Evolutionary conservation across 2,113 vertebrate genomes (phyloP).

Genomic region (Nerophis lumbriciformis): DNA sequence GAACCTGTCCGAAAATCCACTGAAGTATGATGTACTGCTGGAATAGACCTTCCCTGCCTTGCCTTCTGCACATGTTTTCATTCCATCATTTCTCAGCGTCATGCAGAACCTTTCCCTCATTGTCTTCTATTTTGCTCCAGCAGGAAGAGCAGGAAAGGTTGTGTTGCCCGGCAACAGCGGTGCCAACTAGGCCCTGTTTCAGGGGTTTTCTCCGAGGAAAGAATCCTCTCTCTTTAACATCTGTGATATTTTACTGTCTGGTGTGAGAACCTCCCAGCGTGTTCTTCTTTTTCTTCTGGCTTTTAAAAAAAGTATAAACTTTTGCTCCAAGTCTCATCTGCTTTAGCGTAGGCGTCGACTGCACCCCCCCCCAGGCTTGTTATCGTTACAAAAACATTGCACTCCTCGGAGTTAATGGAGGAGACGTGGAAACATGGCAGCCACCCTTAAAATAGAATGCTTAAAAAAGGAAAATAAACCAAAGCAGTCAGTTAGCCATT

Average conservation of each 20-base stretch:
- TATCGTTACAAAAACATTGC: not conserved
- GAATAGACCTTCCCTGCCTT: not conserved
- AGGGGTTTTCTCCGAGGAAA: constrained; percentile 38
- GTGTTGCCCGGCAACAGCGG: constrained; percentile 37
- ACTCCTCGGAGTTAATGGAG: not conserved
- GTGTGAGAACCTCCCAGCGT: constrained; percentile 20
- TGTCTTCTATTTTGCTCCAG: constrained; percentile 8
- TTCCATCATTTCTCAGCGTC: not conserved
- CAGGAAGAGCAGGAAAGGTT: constrained; percentile 2
- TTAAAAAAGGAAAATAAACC: not conserved
- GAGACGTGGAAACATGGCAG: constrained; percentile 1
- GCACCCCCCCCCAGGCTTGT: not conserved
- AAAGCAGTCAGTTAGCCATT: no score
- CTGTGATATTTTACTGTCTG: constrained; percentile 20
- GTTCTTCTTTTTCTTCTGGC: constrained; percentile 18
- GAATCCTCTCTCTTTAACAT: constrained; percentile 31
- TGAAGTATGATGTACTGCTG: no score
- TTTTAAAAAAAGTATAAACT: not conserved
- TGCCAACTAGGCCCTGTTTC: constrained; percentile 23
- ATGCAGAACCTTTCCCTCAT: constrained; percentile 5
- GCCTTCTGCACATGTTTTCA: not conserved
- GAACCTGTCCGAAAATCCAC: no score
- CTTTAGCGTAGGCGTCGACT: not conserved
- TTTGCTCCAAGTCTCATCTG: not conserved
- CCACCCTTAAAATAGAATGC: constrained; percentile 9